A percentile compares a stretch with the other conserved stretches of the same genome.
phyloP scores from a whole-genome alignment of 2,797 vertebrate genomes.

The Diplodus sargus region DNA sequence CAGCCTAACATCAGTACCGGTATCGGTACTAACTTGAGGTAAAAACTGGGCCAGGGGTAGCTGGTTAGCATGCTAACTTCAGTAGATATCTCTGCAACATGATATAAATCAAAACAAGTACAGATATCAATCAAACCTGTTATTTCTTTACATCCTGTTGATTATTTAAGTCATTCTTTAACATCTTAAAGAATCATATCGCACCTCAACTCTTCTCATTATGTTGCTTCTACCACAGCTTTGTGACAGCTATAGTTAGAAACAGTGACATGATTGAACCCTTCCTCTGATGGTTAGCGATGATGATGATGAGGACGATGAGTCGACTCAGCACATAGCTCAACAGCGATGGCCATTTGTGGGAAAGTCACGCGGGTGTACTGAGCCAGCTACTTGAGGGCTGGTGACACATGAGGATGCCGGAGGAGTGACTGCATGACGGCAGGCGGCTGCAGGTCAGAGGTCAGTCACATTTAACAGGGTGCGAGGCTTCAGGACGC shows the following conservation, averaged over 20 bases:
- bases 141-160: no score
- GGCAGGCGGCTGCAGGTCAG: constrained; percentile 28
- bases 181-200: no score
- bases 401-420: constrained; percentile 42
- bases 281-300: constrained; percentile 4
- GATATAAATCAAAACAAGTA: no score
- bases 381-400: not conserved
- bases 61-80: no score
- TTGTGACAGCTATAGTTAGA: not conserved
- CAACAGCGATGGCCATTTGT: constrained; percentile 7
- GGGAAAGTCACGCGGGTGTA: constrained; percentile 14
- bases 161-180: no score
- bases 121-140: no score
- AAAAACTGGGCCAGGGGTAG: no score
- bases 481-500: not conserved
- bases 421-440: constrained; percentile 34
- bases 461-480: constrained; percentile 31
- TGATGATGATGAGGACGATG: constrained; percentile 2
- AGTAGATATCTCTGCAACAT: no score
- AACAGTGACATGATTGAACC: not conserved
- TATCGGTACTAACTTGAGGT: no score
- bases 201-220: no score
- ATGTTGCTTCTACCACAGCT: no score
- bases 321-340: constrained; percentile 32
- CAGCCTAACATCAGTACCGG: no score